These are phyloP conservation scores for Nowickia ferox DNA, from an alignment of 2,888 invertebrate species.

Conservation along the genomic window DNA sequence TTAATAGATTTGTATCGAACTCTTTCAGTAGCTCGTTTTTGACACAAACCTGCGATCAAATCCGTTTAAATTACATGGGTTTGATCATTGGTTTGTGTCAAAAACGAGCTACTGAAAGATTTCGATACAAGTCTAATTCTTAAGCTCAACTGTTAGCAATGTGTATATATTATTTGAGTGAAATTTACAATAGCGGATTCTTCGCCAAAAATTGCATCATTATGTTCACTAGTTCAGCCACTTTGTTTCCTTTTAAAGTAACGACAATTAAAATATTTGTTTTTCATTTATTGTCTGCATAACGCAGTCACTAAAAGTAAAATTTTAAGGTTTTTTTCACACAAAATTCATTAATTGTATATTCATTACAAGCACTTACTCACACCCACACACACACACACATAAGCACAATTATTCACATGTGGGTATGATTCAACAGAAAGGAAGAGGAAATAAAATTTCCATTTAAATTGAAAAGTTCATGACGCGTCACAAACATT, in stretches of 20 bases:
- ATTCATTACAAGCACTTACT: slow-evolving; percentile 15
- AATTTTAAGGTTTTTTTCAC: background rate
- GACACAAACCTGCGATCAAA: no score
- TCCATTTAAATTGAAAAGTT: slow-evolving; percentile 74
- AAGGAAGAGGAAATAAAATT: slow-evolving; percentile 72
- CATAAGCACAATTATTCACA: background rate
- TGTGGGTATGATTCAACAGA: background rate
- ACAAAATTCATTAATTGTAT: slow-evolving; percentile 44
- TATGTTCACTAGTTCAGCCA: background rate
- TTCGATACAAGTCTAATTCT: no score
- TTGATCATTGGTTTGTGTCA: no score
- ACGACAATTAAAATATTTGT: slow-evolving; percentile 55
- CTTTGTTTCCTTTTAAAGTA: background rate
- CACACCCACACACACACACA: background rate
- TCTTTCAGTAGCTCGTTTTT: no score
- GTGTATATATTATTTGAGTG: no score
- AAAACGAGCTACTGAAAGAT: no score
- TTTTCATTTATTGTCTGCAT: slow-evolving; percentile 41
- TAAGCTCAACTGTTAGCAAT: no score
- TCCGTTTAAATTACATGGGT: no score
- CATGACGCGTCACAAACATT: slow-evolving; percentile 71
- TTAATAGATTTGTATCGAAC: no score
- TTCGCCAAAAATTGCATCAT: no score
- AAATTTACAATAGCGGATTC: no score
- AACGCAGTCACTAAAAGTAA: slow-evolving; percentile 43